Conservation (phyloP, 2,888 invertebrate species). For the Seira ritae region DNA sequence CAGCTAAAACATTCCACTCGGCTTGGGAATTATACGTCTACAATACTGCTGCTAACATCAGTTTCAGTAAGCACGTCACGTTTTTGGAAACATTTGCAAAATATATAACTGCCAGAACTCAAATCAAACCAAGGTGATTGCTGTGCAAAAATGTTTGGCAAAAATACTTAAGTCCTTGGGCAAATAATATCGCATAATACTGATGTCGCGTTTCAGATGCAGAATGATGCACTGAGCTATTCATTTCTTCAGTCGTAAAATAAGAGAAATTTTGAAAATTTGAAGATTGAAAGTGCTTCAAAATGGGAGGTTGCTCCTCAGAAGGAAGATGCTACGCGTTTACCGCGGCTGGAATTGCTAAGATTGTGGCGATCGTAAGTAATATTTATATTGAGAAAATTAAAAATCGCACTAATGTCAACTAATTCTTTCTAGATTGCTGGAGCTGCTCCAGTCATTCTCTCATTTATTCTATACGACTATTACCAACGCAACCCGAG, state of each 20-base stretch:
- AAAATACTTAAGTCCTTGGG: neutral
- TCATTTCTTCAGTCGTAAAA: too few species aligned
- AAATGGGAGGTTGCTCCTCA: constrained; percentile 20
- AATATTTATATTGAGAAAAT: neutral
- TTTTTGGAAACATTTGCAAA: too few species aligned
- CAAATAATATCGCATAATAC: neutral
- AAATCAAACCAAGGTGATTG: neutral
- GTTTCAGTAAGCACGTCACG: too few species aligned
- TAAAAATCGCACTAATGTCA: neutral
- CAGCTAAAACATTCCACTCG: too few species aligned
- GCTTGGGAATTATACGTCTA: too few species aligned
- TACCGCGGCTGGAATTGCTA: constrained; percentile 38
- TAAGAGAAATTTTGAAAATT: neutral
- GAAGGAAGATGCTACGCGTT: constrained; percentile 21
- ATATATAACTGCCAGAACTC: neutral
- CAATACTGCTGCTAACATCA: too few species aligned
- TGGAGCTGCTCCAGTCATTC: constrained; percentile 35
- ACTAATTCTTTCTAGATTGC: neutral
- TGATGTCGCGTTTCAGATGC: too few species aligned
- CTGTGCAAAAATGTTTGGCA: neutral
- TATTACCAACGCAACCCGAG: constrained; percentile 17
- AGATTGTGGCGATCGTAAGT: constrained; percentile 41
- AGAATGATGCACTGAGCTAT: too few species aligned
- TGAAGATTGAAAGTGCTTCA: neutral
- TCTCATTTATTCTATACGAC: constrained; percentile 23